Evolutionary conservation across 2,888 invertebrate species (phyloP).

Genomic region (Limenitis camilla): DNA sequence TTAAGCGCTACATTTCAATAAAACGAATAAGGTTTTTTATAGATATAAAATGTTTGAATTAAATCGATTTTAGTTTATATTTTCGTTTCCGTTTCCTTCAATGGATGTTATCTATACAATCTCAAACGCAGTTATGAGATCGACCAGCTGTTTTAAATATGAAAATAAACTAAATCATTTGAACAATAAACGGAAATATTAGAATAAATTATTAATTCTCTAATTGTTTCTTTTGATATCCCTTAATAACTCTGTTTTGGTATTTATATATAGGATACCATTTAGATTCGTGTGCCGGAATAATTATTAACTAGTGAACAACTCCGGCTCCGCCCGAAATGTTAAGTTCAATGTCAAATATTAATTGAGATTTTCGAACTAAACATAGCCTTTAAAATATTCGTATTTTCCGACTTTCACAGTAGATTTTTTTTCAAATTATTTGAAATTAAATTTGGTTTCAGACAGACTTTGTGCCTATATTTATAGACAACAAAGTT

Average conservation of each 20-base stretch:
- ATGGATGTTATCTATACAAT: conserved; percentile 45
- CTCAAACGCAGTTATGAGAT: conserved; percentile 46
- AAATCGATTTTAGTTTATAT: conserved; percentile 15
- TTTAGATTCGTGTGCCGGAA: neutral
- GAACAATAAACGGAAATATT: neutral
- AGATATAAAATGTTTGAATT: conserved; percentile 6
- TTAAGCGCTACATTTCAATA: neutral
- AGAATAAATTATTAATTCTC: neutral
- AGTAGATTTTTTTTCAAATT: no score
- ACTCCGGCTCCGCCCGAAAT: no score
- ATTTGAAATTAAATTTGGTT: no score
- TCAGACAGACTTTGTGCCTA: no score
- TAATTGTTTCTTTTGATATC: neutral
- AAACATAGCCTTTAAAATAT: no score
- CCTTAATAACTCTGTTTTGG: no score
- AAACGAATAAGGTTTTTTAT: no score
- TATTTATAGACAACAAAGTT: no score
- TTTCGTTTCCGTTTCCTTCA: conserved; percentile 35
- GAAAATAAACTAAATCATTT: conserved; percentile 15
- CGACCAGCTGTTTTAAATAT: conserved; percentile 36
- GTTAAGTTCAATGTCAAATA: no score
- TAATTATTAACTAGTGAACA: no score
- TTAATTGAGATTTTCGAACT: no score
- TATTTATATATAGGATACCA: neutral
- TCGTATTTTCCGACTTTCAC: no score